Base-by-base conservation (phyloP, 2,797 vertebrate species). In the Ispidina picta region DNA sequence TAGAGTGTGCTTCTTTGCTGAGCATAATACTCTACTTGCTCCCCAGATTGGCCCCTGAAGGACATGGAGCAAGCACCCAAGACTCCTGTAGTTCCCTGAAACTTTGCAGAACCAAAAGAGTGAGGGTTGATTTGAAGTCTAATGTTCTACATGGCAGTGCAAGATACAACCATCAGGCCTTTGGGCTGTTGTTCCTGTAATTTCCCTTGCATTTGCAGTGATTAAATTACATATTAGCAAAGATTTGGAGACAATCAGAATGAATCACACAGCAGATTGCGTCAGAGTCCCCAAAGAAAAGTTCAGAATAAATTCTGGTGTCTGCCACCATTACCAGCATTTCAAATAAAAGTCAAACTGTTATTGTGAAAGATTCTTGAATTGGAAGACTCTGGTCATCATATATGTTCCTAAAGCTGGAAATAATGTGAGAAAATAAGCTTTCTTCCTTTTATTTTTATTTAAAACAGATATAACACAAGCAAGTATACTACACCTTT, bases 311-410 rank as follows among this genome's bases (percentile, higher is more conserved):
- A 71, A 92, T 93, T 89, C 86, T 88, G 29, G 46, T 59, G 48
- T 83, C 72, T 90, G 72, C 75, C 69, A 87, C 88, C 71, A 63
- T 92, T 95, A 66, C 93, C 93, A 94, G 86, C 92, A 89, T 93
- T 93, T 92, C 75, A 91, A 21, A 28, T 48, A 71, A 43, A 35
- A 86, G 25, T 39, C 46, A 83, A 81, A 83, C 44, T 73, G 77
- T 59, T 84, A 77, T 48, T 92, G 91, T 35, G 49, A 49, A 68
- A 90, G 35, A 13, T 85, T 28, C 48, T 86, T 65, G 54, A 83
- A 72, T 41, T 56, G 16, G 39, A 80, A 51, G 43, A 70, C 64
- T 89, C 37, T 12, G 15, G 11, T 46, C 83, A 86, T 59, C 43
- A 74, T 10, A 16, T 60, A 46, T 52, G 49, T 20, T 83, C 6